Evolutionary conservation across 2,113 vertebrate species (phyloP).

Genomic region (Pithys albifrons): DNA sequence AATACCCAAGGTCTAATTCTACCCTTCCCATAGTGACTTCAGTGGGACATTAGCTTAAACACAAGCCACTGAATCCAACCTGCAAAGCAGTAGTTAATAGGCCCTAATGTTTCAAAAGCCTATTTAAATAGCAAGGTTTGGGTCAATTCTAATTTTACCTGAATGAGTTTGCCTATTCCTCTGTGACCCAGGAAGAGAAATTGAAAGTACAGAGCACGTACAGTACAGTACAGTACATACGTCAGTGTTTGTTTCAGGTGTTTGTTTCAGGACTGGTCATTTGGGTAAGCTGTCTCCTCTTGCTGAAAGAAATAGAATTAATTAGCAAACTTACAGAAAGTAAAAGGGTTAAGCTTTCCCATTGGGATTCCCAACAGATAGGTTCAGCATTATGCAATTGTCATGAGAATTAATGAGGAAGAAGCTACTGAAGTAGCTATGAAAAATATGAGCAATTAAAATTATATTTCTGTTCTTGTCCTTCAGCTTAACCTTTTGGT

Average conservation of each 20-base stretch:
- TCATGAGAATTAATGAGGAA: conserved; percentile 35
- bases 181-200: conserved; percentile 6
- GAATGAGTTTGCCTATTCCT: conserved; percentile 43
- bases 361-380: conserved; percentile 5
- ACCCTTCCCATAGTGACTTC: background rate
- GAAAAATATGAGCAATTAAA: conserved; percentile 39
- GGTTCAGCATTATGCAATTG: conserved; percentile 23
- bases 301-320: background rate
- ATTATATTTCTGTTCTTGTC: conserved; percentile 8
- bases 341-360: conserved; percentile 56
- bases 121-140: conserved; percentile 11
- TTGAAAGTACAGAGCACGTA: conserved; percentile 5
- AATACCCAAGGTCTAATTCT: background rate
- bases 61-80: background rate
- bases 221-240: background rate
- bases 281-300: conserved; percentile 17
- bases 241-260: background rate
- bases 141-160: conserved; percentile 52
- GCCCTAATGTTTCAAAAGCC: background rate
- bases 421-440: background rate
- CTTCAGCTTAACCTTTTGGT: conserved; percentile 45
- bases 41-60: background rate
- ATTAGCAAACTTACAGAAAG: conserved; percentile 41
- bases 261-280: background rate
- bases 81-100: background rate